These are phyloP conservation scores for Clostera curtula DNA, from an alignment of 2,888 invertebrate genomes.

Conservation along the genomic window DNA sequence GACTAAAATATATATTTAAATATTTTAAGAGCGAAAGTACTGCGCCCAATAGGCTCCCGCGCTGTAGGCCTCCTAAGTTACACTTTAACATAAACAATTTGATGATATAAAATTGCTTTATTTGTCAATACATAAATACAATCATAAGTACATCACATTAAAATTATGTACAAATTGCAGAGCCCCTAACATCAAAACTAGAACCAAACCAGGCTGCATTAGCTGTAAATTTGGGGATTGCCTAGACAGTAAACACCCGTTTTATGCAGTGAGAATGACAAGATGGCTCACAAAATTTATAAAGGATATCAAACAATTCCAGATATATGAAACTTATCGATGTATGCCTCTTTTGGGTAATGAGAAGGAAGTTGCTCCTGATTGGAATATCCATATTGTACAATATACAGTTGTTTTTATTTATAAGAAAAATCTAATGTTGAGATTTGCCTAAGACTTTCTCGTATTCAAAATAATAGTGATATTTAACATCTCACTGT, in stretches of 20 bases:
- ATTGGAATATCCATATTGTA: constrained; percentile 54
- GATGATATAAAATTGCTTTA: constrained; percentile 33
- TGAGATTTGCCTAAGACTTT: too few relatives aligned
- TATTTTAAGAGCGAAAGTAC: too few relatives aligned
- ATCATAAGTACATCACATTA: constrained; percentile 55
- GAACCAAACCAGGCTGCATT: constrained; percentile 19
- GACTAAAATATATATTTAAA: too few relatives aligned
- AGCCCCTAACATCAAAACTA: constrained; percentile 24
- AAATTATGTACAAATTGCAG: constrained; percentile 31
- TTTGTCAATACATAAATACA: constrained; percentile 41
- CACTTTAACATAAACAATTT: constrained; percentile 2
- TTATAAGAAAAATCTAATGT: too few relatives aligned
- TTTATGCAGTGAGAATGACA: constrained; percentile 22
- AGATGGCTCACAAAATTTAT: constrained; percentile 34
- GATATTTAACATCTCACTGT: too few relatives aligned
- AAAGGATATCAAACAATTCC: constrained; percentile 28
- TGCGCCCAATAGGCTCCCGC: too few relatives aligned
- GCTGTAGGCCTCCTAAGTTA: too few relatives aligned
- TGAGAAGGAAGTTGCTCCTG: constrained; percentile 41
- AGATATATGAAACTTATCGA: constrained; percentile 47
- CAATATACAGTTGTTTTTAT: constrained; percentile 44
- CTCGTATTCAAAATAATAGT: too few relatives aligned
- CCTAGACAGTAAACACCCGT: constrained; percentile 11
- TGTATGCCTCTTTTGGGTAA: constrained; percentile 60
- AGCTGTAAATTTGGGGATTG: constrained; percentile 23